Conservation (phyloP, 2,797 vertebrate genomes). For the Ibycter americanus region DNA sequence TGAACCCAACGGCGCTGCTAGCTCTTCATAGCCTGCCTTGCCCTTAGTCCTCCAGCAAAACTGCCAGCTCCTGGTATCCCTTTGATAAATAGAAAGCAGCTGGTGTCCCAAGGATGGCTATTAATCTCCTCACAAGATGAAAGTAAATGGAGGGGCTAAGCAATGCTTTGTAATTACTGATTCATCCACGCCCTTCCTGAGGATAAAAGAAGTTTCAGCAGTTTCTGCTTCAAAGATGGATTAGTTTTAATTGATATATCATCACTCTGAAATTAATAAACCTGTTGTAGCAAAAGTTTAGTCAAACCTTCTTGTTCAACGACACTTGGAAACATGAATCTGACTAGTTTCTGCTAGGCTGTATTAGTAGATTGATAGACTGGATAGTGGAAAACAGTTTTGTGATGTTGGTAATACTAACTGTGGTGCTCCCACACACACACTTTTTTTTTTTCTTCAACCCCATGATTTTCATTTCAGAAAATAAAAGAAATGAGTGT, state of each 20-base stretch:
- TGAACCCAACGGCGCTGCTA: not conserved
- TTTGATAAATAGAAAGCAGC: slow-evolving; percentile 70
- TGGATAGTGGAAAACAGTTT: not conserved
- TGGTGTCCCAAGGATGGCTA: slow-evolving; percentile 57
- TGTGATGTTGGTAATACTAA: not conserved
- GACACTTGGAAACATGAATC: not conserved
- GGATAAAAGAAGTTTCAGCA: slow-evolving; percentile 30
- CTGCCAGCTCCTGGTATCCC: not conserved
- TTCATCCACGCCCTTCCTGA: not conserved
- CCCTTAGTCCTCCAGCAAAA: not conserved
- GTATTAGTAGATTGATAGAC: not conserved
- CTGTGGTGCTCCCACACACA: too few relatives aligned
- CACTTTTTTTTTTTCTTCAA: not conserved
- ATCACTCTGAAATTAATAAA: slow-evolving; percentile 35
- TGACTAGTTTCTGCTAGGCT: not conserved
- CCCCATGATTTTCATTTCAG: not conserved
- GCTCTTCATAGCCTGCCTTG: not conserved
- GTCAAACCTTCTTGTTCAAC: not conserved
- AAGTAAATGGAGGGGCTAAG: slow-evolving; percentile 36
- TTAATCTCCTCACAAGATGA: slow-evolving; percentile 71
- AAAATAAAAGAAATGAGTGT: not conserved
- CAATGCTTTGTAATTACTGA: slow-evolving; percentile 65
- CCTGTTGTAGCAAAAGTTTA: not conserved
- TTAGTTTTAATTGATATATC: slow-evolving; percentile 51
- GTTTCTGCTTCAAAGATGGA: not conserved